phyloP scores from a whole-genome alignment of 2,797 vertebrate species.

The Sebastiscus tertius region DNA sequence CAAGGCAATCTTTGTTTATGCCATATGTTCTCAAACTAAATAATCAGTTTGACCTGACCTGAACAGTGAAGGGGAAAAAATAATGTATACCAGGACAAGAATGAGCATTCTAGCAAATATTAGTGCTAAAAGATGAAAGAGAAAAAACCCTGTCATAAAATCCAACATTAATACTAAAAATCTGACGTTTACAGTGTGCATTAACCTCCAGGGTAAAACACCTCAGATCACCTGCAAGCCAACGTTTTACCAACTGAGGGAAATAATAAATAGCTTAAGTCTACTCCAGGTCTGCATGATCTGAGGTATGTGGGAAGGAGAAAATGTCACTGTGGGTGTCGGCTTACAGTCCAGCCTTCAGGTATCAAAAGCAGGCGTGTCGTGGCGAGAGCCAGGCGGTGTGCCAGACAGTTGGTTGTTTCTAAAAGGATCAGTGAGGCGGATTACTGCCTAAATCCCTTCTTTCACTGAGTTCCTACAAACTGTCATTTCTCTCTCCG shows the following conservation, averaged over 20 bases:
- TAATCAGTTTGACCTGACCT: slow-evolving; percentile 30
- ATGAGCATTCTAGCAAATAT: not conserved
- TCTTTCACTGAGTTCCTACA: slow-evolving; percentile 68
- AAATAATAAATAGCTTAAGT: slow-evolving; percentile 8
- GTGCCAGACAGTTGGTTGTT: slow-evolving; percentile 70
- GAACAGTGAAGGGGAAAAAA: not conserved
- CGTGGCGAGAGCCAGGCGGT: slow-evolving; percentile 55
- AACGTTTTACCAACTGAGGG: not conserved
- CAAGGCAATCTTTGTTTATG: slow-evolving; percentile 20
- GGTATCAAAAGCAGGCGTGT: slow-evolving; percentile 74
- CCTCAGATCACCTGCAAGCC: slow-evolving; percentile 2
- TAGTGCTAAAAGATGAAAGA: not conserved
- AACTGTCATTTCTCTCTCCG: slow-evolving; percentile 68
- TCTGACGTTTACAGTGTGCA: no score
- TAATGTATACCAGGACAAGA: not conserved
- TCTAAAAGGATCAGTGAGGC: slow-evolving; percentile 71
- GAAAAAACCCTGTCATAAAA: not conserved
- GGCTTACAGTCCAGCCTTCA: slow-evolving; percentile 65
- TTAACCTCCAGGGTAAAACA: not conserved
- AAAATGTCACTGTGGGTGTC: slow-evolving; percentile 70
- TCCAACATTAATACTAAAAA: not conserved
- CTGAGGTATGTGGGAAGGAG: slow-evolving; percentile 38
- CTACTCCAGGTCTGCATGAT: slow-evolving; percentile 12
- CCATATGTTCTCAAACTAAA: slow-evolving; percentile 26
- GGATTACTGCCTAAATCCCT: slow-evolving; percentile 74